These are phyloP conservation scores for Drosophila sordidula DNA, from an alignment of 2,888 invertebrate genomes.

Conservation along the genomic window DNA sequence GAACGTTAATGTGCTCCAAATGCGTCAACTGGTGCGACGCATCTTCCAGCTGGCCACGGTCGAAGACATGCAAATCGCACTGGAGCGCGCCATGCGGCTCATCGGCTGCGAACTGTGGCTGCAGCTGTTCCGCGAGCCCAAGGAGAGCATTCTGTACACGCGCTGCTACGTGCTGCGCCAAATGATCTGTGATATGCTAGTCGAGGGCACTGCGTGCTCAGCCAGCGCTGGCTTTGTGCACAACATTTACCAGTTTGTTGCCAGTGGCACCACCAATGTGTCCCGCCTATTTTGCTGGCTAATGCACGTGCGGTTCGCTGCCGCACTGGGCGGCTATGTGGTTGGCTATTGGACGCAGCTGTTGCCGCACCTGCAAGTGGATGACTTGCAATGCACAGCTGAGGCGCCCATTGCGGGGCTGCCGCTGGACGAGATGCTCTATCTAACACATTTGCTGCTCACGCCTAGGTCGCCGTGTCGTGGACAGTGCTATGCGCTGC, in stretches of 20 bases:
- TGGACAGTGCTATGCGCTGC: slow-evolving; percentile 30
- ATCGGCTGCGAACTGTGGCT: slow-evolving; percentile 54
- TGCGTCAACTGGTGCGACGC: slow-evolving; percentile 61
- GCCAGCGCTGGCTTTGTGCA: slow-evolving; percentile 53
- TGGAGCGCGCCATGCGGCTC: slow-evolving; percentile 45
- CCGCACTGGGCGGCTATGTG: slow-evolving; percentile 46
- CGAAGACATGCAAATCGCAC: slow-evolving; percentile 44
- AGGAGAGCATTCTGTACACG: slow-evolving; percentile 47
- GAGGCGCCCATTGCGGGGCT: slow-evolving; percentile 7
- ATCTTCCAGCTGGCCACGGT: slow-evolving; percentile 47
- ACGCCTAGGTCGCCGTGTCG: slow-evolving; percentile 58
- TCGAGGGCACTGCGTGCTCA: slow-evolving; percentile 10
- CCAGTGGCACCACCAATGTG: slow-evolving; percentile 23
- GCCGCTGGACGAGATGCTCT: slow-evolving; percentile 54
- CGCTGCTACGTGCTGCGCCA: slow-evolving; percentile 61
- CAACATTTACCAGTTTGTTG: slow-evolving; percentile 45
- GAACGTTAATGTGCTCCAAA: slow-evolving; percentile 39
- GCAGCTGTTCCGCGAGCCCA: slow-evolving; percentile 55
- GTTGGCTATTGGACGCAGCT: slow-evolving; percentile 52
- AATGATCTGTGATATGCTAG: slow-evolving; percentile 63
- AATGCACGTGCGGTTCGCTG: slow-evolving; percentile 45
- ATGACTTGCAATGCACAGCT: slow-evolving; percentile 46
- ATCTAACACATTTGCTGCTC: slow-evolving; percentile 58
- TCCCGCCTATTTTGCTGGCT: slow-evolving; percentile 49
- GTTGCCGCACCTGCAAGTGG: slow-evolving; percentile 46